These are phyloP conservation scores for Pseudococcus jackbeardsleyi DNA, from an alignment of 2,888 invertebrate genomes.

Conservation along the genomic window DNA sequence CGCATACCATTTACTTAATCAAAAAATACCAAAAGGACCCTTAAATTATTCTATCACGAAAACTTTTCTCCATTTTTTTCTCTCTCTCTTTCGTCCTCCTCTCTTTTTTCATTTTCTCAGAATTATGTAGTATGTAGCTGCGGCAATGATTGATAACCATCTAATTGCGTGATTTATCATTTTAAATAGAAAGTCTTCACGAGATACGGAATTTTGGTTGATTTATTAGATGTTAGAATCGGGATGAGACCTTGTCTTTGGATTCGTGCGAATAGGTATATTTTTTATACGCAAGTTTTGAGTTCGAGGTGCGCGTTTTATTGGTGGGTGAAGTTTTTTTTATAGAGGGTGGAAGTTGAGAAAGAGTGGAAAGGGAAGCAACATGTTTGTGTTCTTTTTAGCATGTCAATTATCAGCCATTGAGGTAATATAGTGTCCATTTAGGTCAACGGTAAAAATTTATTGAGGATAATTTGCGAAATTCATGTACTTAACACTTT, in stretches of 20 bases:
- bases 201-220: not conserved
- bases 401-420: constrained; percentile 1
- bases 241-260: constrained; percentile 43
- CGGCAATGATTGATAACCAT: constrained; percentile 44
- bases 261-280: not conserved
- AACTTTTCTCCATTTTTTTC: not conserved
- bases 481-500: too few relatives aligned
- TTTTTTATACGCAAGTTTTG: too few relatives aligned
- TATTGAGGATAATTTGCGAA: not conserved
- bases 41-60: constrained; percentile 40
- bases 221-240: constrained; percentile 30
- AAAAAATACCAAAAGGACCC: constrained; percentile 54
- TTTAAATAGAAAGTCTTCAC: constrained; percentile 52
- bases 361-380: not conserved
- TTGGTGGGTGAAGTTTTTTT: not conserved
- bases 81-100: not conserved
- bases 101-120: constrained; percentile 16
- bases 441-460: not conserved
- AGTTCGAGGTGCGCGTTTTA: too few relatives aligned
- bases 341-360: not conserved
- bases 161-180: constrained; percentile 53
- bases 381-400: not conserved
- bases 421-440: not conserved
- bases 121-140: not conserved
- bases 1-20: constrained; percentile 52